Base-by-base conservation (phyloP, 2,113 vertebrate genomes). In the Coturnix japonica region DNA sequence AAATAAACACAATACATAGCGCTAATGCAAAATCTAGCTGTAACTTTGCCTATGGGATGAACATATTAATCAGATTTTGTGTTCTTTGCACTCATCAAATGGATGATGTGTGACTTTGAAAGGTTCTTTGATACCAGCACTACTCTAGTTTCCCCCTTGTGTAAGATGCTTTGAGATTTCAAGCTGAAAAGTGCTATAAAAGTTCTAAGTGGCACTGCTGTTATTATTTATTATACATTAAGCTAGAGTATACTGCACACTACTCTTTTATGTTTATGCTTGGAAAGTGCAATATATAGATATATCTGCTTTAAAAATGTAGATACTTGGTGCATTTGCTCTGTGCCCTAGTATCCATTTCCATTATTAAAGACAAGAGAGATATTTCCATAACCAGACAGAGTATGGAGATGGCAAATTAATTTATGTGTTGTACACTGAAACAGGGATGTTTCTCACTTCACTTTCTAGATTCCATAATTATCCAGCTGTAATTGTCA, bases 151-250 rank as follows among this genome's bases (percentile, higher is more conserved):
- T 63, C 70, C 66, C 77, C 66, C 70, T 81, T 75, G 57, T 86
- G 88, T 91, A 72, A 85, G 35, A 31, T 74, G n/a, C 88, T 93
- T 95, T 93, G 88, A 94, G 77, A 81, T 59, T 78, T 96, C 63
- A 33, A 72, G 44, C 78, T 89, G 70, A 90, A 94, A 94, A 95
- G 44, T 66, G 21, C 25, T 88, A 65, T 94, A 61, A 91, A 89
- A 89, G 54, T 84, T 90, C 88, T 92, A 91, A 93, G 81, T 76
- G 41, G 7, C 76, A 89, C 72, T 93, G 25, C 74, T 84, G 63
- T 70, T 94, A 49, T 76, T 95, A 90, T 93, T 93, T 94, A 91
- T 92, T 79, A 74, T 82, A 79, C 73, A 89, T 95, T 96, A 93
- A 82, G 56, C 63, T 93, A 81, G 59, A 79, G 41, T 85, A 87